Evolutionary conservation across 2,113 vertebrate species (phyloP).

Genomic region (Ophiodon elongatus): DNA sequence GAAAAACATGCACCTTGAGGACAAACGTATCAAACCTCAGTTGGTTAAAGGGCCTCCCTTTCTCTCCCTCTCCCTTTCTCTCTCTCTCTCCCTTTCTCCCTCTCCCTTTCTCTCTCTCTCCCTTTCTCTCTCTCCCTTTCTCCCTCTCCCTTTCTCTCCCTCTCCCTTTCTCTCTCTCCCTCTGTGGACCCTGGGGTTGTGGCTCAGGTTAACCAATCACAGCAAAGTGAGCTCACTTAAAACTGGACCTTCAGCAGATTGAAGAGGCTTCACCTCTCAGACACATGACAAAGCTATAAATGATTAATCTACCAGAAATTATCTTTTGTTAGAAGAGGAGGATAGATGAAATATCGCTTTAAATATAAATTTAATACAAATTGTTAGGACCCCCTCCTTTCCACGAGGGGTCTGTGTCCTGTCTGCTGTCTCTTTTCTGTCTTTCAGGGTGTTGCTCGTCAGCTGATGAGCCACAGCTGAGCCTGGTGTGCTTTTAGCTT

Average conservation of each 20-base stretch:
- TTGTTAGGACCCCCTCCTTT: not conserved
- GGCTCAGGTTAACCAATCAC: slow-evolving; percentile 62
- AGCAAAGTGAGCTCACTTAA: slow-evolving; percentile 12
- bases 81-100: not conserved
- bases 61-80: not conserved
- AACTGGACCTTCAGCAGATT: not conserved
- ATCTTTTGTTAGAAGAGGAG: not conserved
- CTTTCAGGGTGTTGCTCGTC: not conserved
- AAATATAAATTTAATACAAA: no score
- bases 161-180: not conserved
- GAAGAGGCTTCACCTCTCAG: not conserved
- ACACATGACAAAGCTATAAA: slow-evolving; percentile 24
- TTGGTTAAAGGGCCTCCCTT: not conserved
- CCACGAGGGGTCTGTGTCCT: not conserved
- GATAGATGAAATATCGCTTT: not conserved
- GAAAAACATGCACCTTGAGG: not conserved
- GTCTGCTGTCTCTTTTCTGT: not conserved
- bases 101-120: not conserved
- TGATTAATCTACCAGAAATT: slow-evolving; percentile 35
- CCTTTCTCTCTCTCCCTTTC: not conserved
- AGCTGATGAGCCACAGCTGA: not conserved
- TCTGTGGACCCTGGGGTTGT: slow-evolving; percentile 45
- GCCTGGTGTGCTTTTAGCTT: not conserved
- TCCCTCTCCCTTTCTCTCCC: not conserved
- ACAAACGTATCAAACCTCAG: not conserved